Conservation (phyloP, 23 tunicate species). For the Diplosoma virens region DNA sequence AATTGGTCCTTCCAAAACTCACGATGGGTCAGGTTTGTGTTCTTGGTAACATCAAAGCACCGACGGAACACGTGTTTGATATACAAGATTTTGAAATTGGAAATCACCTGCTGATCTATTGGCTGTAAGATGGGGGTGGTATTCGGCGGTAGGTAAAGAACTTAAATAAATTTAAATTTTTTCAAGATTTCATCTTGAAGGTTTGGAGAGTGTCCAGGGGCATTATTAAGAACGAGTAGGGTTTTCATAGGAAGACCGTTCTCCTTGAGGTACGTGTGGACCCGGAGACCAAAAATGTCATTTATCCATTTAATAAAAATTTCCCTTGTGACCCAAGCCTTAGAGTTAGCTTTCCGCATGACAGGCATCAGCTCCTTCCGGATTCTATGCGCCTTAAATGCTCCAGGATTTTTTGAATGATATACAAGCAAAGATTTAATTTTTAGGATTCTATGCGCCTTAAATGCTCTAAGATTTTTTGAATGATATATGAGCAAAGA, state of each 20-base stretch:
- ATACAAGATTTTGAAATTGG: no score
- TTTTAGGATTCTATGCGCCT: no score
- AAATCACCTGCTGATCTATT: neutral
- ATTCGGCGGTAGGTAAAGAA: neutral
- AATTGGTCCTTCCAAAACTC: neutral
- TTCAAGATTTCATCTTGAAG: neutral
- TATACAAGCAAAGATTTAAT: neutral
- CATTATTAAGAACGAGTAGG: neutral
- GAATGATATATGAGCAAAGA: no score
- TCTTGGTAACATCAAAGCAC: no score
- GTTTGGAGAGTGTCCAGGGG: no score
- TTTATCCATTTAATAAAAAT: neutral
- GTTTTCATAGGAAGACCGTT: neutral
- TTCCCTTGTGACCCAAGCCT: neutral
- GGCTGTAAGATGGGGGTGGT: neutral
- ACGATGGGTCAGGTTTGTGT: no score
- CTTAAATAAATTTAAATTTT: neutral
- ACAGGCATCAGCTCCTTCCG: neutral
- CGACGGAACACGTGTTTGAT: no score
- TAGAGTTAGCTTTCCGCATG: neutral
- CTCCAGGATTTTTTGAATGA: neutral
- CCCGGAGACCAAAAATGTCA: neutral
- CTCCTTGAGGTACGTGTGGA: neutral
- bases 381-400: neutral
- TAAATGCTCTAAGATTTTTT: no score